Conservation (phyloP, 2,888 invertebrate genomes). For the Troglohyphantes excavatus region DNA sequence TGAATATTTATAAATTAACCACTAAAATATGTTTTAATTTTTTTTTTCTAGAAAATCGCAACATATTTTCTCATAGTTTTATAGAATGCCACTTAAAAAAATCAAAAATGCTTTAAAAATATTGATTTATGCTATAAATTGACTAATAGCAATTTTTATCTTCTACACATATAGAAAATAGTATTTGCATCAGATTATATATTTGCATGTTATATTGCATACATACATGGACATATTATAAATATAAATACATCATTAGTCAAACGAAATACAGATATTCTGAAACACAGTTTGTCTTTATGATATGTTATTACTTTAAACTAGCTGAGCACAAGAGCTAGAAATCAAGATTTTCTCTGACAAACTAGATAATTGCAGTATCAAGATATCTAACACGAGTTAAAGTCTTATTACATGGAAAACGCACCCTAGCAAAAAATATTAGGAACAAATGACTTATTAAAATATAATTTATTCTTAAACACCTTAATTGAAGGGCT, state of each 20-base stretch:
- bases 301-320: slow-evolving; percentile 66
- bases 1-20: no score
- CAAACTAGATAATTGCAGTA: slow-evolving; percentile 20
- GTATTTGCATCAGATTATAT: slow-evolving; percentile 58
- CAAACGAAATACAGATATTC: slow-evolving; percentile 29
- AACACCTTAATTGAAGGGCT: no score
- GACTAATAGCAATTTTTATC: slow-evolving; percentile 41
- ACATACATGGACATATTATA: slow-evolving; percentile 49
- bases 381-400: no score
- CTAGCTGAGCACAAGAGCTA: slow-evolving; percentile 34
- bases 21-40: no score
- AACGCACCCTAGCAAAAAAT: no score
- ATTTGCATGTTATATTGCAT: slow-evolving; percentile 47
- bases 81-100: no score
- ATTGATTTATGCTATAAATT: not conserved
- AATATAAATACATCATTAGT: slow-evolving; percentile 51
- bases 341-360: slow-evolving; percentile 43
- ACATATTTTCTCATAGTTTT: no score
- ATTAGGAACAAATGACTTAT: slow-evolving; percentile 25
- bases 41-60: no score
- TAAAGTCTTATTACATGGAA: no score
- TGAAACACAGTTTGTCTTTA: slow-evolving; percentile 47
- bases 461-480: no score
- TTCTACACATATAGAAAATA: slow-evolving; percentile 65
- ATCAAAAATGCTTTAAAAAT: slow-evolving; percentile 48